These are phyloP conservation scores for honey bee (Apis mellifera) DNA, from an alignment of 1,140 invertebrate genomes.

Conservation along the genomic window Amel_HAv3.1 CM009940.2:1260001-1260500, in stretches of 20 bases:
- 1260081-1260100: slow-evolving; percentile 60
- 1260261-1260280: slow-evolving; percentile 62
- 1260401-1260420: background rate
- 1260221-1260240: too few species aligned
- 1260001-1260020: too few species aligned
- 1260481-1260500: background rate
- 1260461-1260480: slow-evolving; percentile 12
- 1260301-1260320: slow-evolving; percentile 64
- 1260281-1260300: slow-evolving; percentile 69
- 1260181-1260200: too few species aligned
- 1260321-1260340: slow-evolving; percentile 51
- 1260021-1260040: too few species aligned
- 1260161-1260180: slow-evolving; percentile 33
- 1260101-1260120: slow-evolving; percentile 68
- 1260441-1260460: slow-evolving; percentile 14
- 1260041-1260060: background rate
- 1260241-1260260: slow-evolving; percentile 47
- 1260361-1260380: slow-evolving; percentile 38
- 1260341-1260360: slow-evolving; percentile 54
- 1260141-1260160: slow-evolving; percentile 58
- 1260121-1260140: slow-evolving; percentile 63
- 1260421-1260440: slow-evolving; percentile 36
- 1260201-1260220: slow-evolving; percentile 15
- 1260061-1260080: slow-evolving; percentile 60
- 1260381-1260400: background rate